Base-by-base conservation (phyloP, 2,113 vertebrate genomes). In the Hemichromis elongatus region DNA sequence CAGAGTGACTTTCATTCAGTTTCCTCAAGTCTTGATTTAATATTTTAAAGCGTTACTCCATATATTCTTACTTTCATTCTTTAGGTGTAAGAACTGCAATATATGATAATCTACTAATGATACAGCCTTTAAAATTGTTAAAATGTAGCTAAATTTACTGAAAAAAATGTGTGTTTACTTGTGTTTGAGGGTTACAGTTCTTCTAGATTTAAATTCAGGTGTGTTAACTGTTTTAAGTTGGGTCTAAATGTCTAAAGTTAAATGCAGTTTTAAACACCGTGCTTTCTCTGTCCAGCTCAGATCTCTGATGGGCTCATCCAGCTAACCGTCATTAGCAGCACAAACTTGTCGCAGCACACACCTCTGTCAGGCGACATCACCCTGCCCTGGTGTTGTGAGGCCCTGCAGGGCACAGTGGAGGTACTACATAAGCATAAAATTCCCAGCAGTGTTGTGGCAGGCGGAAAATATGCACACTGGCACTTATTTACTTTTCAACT, bases 351-450 rank as follows among this genome's bases (percentile, higher is more conserved):
- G 3, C 87, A 92, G 83, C 94, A 94, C 68, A 82, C 40, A 1
- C 59, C 79, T 54, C 78, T 96, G 53, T 87, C 86, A 73, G 91
- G 88, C 13, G 86, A 37, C 57, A 56, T 95, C 84, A 79, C 24
- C 33, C 86, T 96, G 82, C 90, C 93, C 56, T 97, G 96, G 96
- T 78, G 10, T 57, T 94, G 94, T 42, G 95, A 94, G 50, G 94
- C 40, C 61, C 83, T 96, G 59, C 80, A 91, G 45, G 95, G 95
- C 5, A 0, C 35, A 28, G 85, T 95, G 24, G 66, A 96, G 95
- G 96, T 96, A 94, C 24, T 10, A 9, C 42, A 35, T 3, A 14
- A 16, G 9, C 50, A 30, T 42, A 30, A 40, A 79, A 55, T 28
- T 18, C 21, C n/a, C 21, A 73, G 21, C 33, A 42, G 10, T 28